phyloP scores from a whole-genome alignment of 2,888 invertebrate genomes.

The Drosophila pegasa region DNA sequence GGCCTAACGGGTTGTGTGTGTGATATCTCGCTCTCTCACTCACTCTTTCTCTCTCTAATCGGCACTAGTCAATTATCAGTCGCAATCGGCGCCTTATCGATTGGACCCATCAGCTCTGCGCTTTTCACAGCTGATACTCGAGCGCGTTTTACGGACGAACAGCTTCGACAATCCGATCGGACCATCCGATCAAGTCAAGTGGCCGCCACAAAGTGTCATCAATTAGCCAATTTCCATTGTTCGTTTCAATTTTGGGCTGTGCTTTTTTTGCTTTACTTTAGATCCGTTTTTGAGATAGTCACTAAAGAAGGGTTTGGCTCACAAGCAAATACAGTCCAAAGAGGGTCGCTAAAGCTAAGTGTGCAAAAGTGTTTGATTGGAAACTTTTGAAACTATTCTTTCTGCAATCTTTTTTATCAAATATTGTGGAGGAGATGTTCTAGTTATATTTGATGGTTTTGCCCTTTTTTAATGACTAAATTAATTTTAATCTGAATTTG shows the following conservation, averaged over 20 bases:
- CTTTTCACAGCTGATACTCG: conserved; percentile 47
- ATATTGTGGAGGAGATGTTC: neutral
- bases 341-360: neutral
- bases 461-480: no score
- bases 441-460: neutral
- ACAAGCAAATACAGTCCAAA: neutral
- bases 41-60: conserved; percentile 23
- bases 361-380: neutral
- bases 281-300: conserved; percentile 21
- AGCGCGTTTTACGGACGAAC: conserved; percentile 40
- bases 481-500: no score
- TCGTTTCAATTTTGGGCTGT: conserved; percentile 18
- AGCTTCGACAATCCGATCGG: conserved; percentile 43
- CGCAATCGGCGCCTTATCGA: conserved; percentile 48
- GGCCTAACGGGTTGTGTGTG: conserved; percentile 41
- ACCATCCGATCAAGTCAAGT: conserved; percentile 68
- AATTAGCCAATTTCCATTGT: conserved; percentile 63
- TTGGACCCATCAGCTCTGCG: conserved; percentile 49
- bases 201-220: conserved; percentile 57
- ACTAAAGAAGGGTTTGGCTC: neutral
- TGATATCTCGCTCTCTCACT: neutral
- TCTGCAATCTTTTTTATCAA: no score
- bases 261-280: conserved; percentile 31
- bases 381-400: neutral
- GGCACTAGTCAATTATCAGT: conserved; percentile 58